Evolutionary conservation across 2,888 invertebrate genomes (phyloP).

Genomic region (Drosophila testacea): DNA sequence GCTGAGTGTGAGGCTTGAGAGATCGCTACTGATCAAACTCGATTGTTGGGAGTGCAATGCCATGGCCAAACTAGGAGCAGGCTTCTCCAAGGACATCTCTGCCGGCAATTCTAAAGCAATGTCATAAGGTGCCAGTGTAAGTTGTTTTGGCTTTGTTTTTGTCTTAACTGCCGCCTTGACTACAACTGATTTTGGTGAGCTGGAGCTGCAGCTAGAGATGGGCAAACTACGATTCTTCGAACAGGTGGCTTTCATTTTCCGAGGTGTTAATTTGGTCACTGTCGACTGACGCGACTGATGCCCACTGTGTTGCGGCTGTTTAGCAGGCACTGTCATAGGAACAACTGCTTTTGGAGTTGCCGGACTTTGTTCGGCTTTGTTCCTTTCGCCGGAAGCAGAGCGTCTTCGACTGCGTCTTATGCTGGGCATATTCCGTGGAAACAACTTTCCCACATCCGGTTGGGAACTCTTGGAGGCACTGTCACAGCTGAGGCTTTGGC

Average conservation of each 20-base stretch:
- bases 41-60: conserved; percentile 68
- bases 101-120: conserved; percentile 69
- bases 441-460: conserved; percentile 79
- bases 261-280: conserved; percentile 73
- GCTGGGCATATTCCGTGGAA: conserved; percentile 84
- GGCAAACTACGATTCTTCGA: conserved; percentile 64
- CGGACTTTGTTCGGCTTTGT: conserved; percentile 27
- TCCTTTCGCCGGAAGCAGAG: conserved; percentile 42
- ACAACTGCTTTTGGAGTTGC: conserved; percentile 12
- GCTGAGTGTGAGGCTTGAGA: conserved; percentile 45
- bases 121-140: conserved; percentile 71
- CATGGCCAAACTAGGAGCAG: conserved; percentile 57
- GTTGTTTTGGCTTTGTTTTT: conserved; percentile 68
- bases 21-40: conserved; percentile 72
- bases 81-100: conserved; percentile 15
- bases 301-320: conserved; percentile 37
- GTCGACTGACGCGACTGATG: conserved; percentile 71
- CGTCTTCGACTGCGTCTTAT: conserved; percentile 81
- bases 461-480: conserved; percentile 72
- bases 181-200: conserved; percentile 16
- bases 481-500: conserved; percentile 57
- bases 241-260: conserved; percentile 69
- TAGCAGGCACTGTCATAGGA: conserved; percentile 39
- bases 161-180: conserved; percentile 59
- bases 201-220: neutral